Conservation (phyloP, 2,888 invertebrate genomes). For the Drosophila fulvimacula region DNA sequence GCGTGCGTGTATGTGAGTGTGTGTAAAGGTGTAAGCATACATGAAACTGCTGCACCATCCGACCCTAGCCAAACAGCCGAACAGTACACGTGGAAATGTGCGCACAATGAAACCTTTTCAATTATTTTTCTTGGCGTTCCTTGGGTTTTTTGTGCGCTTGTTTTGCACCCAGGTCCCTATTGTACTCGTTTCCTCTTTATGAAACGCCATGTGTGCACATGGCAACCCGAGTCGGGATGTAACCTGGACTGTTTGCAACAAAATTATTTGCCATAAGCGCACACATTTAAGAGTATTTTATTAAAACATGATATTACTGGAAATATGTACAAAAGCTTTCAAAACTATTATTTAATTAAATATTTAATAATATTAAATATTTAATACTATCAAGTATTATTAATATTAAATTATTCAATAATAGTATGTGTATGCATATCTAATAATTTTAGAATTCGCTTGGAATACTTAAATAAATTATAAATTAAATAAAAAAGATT, state of each 20-base stretch:
- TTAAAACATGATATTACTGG: neutral
- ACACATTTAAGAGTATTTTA: neutral
- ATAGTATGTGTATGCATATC: no score
- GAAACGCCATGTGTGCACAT: constrained; percentile 10
- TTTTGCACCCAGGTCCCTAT: constrained; percentile 27
- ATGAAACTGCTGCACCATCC: constrained; percentile 16
- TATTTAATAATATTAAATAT: neutral
- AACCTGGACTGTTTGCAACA: neutral
- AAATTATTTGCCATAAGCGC: constrained; percentile 1
- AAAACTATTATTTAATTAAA: constrained; percentile 3
- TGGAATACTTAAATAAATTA: no score
- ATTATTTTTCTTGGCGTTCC: constrained; percentile 62
- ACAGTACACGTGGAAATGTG: constrained; percentile 38
- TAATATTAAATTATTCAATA: no score
- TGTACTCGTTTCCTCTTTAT: constrained; percentile 9
- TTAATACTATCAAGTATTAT: neutral
- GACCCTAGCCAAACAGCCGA: constrained; percentile 19
- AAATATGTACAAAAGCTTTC: neutral
- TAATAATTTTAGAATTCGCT: no score
- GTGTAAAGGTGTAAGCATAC: neutral
- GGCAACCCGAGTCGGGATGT: constrained; percentile 28
- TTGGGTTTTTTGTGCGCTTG: constrained; percentile 38
- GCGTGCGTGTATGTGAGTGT: neutral
- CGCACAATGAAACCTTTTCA: constrained; percentile 72
- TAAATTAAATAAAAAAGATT: no score